Evolutionary conservation across 1,140 invertebrate genomes (phyloP), one percentile per base, ranked within the genome.

Genomic region (Lordiphosa stackelbergi): DNA sequence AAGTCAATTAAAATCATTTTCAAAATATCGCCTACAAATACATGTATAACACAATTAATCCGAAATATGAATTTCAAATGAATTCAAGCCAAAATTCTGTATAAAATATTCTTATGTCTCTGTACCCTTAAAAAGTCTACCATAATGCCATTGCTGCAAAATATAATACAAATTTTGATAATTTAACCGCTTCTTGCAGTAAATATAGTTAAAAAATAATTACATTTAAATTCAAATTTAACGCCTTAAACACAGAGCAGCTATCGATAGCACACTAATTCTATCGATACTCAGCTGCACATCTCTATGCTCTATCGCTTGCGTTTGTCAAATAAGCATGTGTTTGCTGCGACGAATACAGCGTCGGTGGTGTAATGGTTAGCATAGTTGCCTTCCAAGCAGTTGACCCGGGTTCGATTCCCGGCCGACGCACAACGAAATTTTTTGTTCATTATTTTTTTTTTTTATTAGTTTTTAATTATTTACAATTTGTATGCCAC

Each of bases 371-470:
- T 92, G 91, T 92, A 92, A 92, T 91, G 91, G 91, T 92, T 88
- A 92, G 90, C 91, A 92, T 92, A 92, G 90, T 91, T 91, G 90
- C 90, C 90, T 95, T 95, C 94, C 93, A 95, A 96, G 94, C 94
- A 95, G 93, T 94, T 94, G 95, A 95, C 94, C 94, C 93, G 93
- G 93, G 94, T 96, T 96, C 94, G 94, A 96, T 94, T 96, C 94
- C 93, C 94, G 93, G 93, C 93, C 93, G 92, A 93, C 93, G 93
- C 93, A 75, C 43, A 94, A 85, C 8, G 11, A 52, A 37, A 8
- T 37, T 74, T 77, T 78, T 75, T 71, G 13, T 36, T 8, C n/a
- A 34, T 38, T 48, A 35, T 11, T 22, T n/a, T 52, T 12, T 42
- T 38, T 35, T 43, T 36, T 47, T 3, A 31, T 35, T 16, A 16